Conservation (phyloP, 2,113 vertebrate genomes). For the Zapus hudsonius region DNA sequence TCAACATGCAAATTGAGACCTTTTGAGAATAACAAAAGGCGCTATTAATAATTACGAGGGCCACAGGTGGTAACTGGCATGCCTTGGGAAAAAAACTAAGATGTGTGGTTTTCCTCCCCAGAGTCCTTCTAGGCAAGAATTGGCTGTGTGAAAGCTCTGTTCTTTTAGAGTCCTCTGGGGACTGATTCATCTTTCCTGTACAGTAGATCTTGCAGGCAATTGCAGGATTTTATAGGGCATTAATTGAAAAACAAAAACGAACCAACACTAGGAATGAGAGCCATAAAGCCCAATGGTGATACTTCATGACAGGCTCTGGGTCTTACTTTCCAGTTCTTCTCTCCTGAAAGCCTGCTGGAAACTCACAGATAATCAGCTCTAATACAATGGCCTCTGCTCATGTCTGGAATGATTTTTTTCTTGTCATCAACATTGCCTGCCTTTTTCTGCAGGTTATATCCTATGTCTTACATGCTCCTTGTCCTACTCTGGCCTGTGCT, state of each 20-base stretch:
- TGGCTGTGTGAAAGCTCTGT: background rate
- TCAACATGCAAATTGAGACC: background rate
- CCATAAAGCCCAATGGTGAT: background rate
- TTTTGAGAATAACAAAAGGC: background rate
- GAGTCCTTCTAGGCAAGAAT: background rate
- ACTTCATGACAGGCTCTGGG: background rate
- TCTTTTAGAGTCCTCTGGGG: background rate
- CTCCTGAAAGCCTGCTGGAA: background rate
- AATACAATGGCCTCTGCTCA: background rate
- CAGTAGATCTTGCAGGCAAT: background rate
- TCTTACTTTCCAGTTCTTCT: conserved; percentile 2
- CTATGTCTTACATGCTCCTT: background rate
- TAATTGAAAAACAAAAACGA: background rate
- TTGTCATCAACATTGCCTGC: background rate
- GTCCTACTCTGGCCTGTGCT: background rate
- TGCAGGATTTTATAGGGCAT: background rate
- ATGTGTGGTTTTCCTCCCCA: background rate
- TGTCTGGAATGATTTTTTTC: conserved; percentile 25
- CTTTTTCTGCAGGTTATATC: background rate
- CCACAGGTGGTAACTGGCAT: background rate
- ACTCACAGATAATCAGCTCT: background rate
- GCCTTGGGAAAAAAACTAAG: background rate
- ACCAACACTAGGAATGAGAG: background rate
- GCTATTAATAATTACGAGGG: background rate
- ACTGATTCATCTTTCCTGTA: background rate